phyloP scores from a whole-genome alignment of 2,113 vertebrate genomes.

The Sterna hirundo region DNA sequence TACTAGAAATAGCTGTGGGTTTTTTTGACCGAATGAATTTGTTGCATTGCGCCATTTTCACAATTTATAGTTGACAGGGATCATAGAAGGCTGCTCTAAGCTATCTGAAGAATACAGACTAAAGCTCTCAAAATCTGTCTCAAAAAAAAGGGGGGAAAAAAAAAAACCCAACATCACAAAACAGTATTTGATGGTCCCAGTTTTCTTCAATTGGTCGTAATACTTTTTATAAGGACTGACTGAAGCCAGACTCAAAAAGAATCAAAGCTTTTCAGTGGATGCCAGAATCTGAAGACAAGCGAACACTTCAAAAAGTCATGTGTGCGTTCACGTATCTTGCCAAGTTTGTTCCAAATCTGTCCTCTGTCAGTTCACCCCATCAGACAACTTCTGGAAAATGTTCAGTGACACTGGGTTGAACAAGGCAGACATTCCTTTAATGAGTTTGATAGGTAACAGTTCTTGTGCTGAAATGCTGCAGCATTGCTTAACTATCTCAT shows the following conservation, averaged over 20 bases:
- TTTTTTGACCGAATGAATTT: neutral
- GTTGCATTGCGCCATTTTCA: neutral
- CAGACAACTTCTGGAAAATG: constrained; percentile 44
- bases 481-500: neutral
- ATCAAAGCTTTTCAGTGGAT: constrained; percentile 2
- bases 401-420: constrained; percentile 6
- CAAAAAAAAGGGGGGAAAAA: neutral
- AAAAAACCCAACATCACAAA: neutral
- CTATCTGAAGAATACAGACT: neutral
- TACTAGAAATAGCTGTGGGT: neutral
- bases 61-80: neutral
- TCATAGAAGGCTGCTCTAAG: neutral
- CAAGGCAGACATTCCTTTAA: constrained; percentile 30
- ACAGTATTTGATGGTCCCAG: neutral
- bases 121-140: neutral
- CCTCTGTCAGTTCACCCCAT: constrained; percentile 4
- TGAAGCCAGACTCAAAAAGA: neutral
- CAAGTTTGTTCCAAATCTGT: constrained; percentile 13
- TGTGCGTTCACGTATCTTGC: neutral
- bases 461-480: constrained; percentile 31
- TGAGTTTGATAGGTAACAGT: constrained; percentile 17
- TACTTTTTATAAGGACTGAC: neutral
- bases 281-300: constrained; percentile 9
- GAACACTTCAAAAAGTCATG: neutral
- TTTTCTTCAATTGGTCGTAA: neutral